Conservation (phyloP, 2,797 vertebrate genomes). For the Labroides dimidiatus region DNA sequence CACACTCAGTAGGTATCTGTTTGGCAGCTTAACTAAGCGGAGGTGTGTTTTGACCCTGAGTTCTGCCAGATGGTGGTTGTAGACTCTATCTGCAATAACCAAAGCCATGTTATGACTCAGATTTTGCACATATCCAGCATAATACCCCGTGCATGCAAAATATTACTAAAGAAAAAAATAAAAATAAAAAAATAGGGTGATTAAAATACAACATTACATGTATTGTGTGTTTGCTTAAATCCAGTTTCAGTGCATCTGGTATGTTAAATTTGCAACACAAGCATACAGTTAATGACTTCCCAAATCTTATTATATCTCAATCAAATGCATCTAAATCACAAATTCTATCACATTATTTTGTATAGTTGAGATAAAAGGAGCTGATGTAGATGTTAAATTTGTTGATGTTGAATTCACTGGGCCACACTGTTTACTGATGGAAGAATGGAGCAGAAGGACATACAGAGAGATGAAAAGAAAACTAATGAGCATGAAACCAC, state of each 20-base stretch:
- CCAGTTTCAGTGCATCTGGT: slow-evolving; percentile 22
- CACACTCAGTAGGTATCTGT: slow-evolving; percentile 7
- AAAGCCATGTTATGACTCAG: slow-evolving; percentile 8
- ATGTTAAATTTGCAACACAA: slow-evolving; percentile 21
- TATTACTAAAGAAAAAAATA: slow-evolving; percentile 13
- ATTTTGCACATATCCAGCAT: slow-evolving; percentile 9
- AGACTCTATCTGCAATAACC: slow-evolving; percentile 28
- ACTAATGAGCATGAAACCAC: slow-evolving; percentile 32
- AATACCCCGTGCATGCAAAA: slow-evolving; percentile 1
- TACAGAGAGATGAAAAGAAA: slow-evolving; percentile 7
- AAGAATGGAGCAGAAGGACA: slow-evolving; percentile 9
- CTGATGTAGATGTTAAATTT: not conserved
- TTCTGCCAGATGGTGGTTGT: slow-evolving; percentile 60
- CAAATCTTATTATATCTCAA: slow-evolving; percentile 35
- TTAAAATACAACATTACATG: not conserved
- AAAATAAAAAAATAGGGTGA: too few relatives aligned
- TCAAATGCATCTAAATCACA: slow-evolving; percentile 14
- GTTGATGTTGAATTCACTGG: slow-evolving; percentile 4
- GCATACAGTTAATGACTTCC: slow-evolving; percentile 1
- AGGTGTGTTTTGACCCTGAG: slow-evolving; percentile 57
- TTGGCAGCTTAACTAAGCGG: slow-evolving; percentile 49
- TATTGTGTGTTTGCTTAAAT: slow-evolving; percentile 11
- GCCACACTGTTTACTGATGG: slow-evolving; percentile 10
- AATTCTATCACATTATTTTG: slow-evolving; percentile 1
- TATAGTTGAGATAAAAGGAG: not conserved